Conservation (phyloP, 2,888 invertebrate species). For the Pterobdella sp. region DNA sequence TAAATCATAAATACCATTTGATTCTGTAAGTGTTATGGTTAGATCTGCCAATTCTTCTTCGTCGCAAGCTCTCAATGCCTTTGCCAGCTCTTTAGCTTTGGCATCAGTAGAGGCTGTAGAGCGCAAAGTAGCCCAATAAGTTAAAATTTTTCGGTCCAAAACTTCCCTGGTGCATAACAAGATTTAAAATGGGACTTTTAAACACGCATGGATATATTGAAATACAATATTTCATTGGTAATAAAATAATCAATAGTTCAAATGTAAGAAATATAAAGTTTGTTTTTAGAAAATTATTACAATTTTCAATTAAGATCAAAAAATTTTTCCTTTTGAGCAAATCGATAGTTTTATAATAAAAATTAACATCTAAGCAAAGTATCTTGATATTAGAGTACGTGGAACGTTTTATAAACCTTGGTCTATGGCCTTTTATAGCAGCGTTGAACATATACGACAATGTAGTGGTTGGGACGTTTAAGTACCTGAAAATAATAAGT, state of each 20-base stretch:
- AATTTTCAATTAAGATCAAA: no score
- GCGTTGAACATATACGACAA: slow-evolving; percentile 19
- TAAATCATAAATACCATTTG: not conserved
- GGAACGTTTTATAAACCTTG: no score
- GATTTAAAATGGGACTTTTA: no score
- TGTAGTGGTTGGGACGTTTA: slow-evolving; percentile 26
- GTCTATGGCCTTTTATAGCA: not conserved
- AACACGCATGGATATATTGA: no score
- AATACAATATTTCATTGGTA: no score
- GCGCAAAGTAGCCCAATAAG: slow-evolving; percentile 18
- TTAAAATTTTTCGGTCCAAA: slow-evolving; percentile 16
- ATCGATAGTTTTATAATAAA: no score
- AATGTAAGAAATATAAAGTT: no score
- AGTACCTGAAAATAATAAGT: slow-evolving; percentile 17
- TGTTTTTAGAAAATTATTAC: no score
- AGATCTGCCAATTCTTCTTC: slow-evolving; percentile 8
- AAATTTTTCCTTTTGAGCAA: no score
- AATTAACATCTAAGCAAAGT: no score
- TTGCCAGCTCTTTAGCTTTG: slow-evolving; percentile 21
- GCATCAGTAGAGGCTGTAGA: not conserved
- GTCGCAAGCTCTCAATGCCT: slow-evolving; percentile 12
- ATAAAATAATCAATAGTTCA: no score
- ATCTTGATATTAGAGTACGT: no score
- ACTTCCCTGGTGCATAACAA: not conserved
- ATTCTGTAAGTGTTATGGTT: not conserved